phyloP scores from a whole-genome alignment of 2,797 vertebrate species.

The Hozukius guyotensis region DNA sequence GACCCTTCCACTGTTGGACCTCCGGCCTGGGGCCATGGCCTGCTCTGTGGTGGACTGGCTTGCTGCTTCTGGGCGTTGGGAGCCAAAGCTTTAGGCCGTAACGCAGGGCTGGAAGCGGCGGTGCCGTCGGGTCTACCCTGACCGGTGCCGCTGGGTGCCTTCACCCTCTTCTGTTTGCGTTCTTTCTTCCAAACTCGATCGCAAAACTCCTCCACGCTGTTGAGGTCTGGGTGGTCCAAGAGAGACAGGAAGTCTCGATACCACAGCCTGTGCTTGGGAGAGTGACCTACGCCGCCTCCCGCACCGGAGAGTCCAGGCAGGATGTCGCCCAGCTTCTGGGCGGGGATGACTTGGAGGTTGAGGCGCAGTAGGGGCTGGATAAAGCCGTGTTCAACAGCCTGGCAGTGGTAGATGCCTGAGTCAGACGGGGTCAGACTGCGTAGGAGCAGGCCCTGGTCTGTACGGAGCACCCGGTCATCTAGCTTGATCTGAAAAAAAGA shows the following conservation, averaged over 20 bases:
- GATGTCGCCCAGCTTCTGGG: constrained; percentile 92
- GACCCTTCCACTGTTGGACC: constrained; percentile 48
- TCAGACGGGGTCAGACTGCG: constrained; percentile 90
- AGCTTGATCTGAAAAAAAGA: constrained; percentile 86
- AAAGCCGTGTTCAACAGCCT: constrained; percentile 96
- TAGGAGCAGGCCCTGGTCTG: constrained; percentile 94
- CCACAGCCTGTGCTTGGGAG: constrained; percentile 94
- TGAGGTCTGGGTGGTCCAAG: constrained; percentile 95
- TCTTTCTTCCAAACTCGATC: constrained; percentile 99
- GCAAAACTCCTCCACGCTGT: constrained; percentile 98
- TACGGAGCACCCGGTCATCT: constrained; percentile 89
- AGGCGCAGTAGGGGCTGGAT: constrained; percentile 96
- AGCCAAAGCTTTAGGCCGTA: constrained; percentile 55
- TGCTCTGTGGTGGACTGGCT: constrained; percentile 60
- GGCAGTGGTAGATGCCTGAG: constrained; percentile 92
- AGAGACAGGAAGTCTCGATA: constrained; percentile 98
- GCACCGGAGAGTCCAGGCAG: constrained; percentile 87
- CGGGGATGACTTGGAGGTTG: constrained; percentile 94
- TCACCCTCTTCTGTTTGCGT: constrained; percentile 92
- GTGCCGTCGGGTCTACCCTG: constrained; percentile 47
- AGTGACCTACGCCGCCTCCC: constrained; percentile 80
- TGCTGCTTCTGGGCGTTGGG: constrained; percentile 77
- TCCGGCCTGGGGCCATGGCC: constrained; percentile 62
- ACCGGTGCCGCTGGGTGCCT: constrained; percentile 66
- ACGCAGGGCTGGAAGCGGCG: neutral